Percentiles rank a stretch among this genome's conserved stretches.
Conservation (phyloP, 2,888 invertebrate genomes). For the Drosophila peninsularis region DNA sequence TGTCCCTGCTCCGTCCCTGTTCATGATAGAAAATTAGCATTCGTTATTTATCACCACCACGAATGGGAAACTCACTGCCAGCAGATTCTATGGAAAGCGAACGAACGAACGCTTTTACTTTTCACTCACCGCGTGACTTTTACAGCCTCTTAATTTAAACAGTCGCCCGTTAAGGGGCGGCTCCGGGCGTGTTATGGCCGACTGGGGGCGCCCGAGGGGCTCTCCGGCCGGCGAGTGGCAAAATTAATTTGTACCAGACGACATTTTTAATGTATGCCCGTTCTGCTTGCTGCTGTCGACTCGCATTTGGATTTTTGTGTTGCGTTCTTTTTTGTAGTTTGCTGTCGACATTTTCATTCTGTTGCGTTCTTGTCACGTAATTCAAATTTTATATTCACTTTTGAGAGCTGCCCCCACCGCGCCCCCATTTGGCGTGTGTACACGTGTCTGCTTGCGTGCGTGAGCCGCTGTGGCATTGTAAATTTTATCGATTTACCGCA, state of each 20-base stretch:
- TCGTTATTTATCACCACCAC: constrained; percentile 72
- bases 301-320: constrained; percentile 57
- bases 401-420: constrained; percentile 24
- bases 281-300: constrained; percentile 36
- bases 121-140: constrained; percentile 80
- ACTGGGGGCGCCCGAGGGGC: constrained; percentile 25
- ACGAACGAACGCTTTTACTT: constrained; percentile 57
- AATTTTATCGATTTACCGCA: constrained; percentile 69
- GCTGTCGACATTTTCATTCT: constrained; percentile 34
- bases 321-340: constrained; percentile 50
- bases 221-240: constrained; percentile 36
- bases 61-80: constrained; percentile 43
- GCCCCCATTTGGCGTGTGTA: neutral
- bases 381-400: constrained; percentile 77
- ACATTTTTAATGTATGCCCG: constrained; percentile 71
- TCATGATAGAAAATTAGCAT: constrained; percentile 74
- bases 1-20: neutral
- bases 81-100: constrained; percentile 31
- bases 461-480: constrained; percentile 28
- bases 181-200: constrained; percentile 46
- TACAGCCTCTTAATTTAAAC: constrained; percentile 79
- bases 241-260: constrained; percentile 81
- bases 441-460: constrained; percentile 44
- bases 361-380: constrained; percentile 76
- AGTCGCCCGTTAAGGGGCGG: constrained; percentile 48